Conservation (phyloP, 1,140 invertebrate species). For the Lucilia cuprina region DNA sequence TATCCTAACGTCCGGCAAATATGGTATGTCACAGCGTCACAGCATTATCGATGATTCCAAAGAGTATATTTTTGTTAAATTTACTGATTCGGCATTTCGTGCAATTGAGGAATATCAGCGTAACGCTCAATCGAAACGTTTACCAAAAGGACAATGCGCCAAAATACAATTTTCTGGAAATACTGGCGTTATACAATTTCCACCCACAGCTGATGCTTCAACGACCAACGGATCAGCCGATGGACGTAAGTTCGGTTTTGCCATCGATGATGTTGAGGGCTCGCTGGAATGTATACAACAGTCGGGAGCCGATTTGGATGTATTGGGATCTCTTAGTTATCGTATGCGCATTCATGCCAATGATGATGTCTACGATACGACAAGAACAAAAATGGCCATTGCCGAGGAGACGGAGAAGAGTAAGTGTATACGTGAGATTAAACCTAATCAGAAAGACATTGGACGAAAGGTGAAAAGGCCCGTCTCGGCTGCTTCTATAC, state of each 20-base stretch:
- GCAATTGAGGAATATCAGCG: slow-evolving; percentile 88
- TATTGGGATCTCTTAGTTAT: slow-evolving; percentile 80
- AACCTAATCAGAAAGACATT: slow-evolving; percentile 86
- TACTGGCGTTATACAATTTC: slow-evolving; percentile 60
- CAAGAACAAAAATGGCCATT: slow-evolving; percentile 85
- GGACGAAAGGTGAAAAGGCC: slow-evolving; percentile 78
- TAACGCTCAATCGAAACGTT: slow-evolving; percentile 67
- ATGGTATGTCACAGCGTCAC: slow-evolving; percentile 90
- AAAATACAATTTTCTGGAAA: slow-evolving; percentile 57
- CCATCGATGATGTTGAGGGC: slow-evolving; percentile 58
- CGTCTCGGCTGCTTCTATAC: slow-evolving; percentile 40
- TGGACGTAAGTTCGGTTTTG: slow-evolving; percentile 58
- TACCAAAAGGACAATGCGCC: slow-evolving; percentile 69
- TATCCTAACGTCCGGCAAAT: slow-evolving; percentile 83
- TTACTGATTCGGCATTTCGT: slow-evolving; percentile 90
- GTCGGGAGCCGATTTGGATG: slow-evolving; percentile 73
- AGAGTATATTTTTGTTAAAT: slow-evolving; percentile 91
- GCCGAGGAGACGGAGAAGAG: slow-evolving; percentile 90
- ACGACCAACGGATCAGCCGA: slow-evolving; percentile 41
- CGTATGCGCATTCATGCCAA: slow-evolving; percentile 91
- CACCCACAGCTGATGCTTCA: slow-evolving; percentile 46
- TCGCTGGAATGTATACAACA: slow-evolving; percentile 91
- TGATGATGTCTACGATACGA: slow-evolving; percentile 92
- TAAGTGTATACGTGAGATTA: slow-evolving; percentile 92
- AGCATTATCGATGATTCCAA: slow-evolving; percentile 81